Conservation (phyloP, 2,888 invertebrate species). For the Deilephila porcellus region DNA sequence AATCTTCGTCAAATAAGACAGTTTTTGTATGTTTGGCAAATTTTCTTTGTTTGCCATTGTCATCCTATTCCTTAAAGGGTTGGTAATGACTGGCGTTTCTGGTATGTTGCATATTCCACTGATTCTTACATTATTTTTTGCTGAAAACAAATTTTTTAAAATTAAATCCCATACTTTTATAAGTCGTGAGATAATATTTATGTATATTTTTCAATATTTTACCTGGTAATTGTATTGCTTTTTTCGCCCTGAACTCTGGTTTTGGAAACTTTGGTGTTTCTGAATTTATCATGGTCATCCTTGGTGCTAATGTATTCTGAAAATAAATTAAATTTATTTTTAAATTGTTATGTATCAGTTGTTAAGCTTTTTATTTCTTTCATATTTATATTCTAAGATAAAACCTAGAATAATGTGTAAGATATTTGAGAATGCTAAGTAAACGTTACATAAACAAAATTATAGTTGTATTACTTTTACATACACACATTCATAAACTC, state of each 20-base stretch:
- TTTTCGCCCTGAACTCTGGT: conserved; percentile 62
- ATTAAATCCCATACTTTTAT: no score
- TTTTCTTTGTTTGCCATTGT: conserved; percentile 69
- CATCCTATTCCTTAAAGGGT: conserved; percentile 50
- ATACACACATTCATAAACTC: no score
- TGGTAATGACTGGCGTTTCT: conserved; percentile 62
- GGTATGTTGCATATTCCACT: conserved; percentile 71
- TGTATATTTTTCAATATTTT: conserved; percentile 32
- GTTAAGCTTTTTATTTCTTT: no score
- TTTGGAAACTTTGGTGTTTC: conserved; percentile 66
- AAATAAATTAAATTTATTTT: conserved; percentile 36
- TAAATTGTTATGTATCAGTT: no score
- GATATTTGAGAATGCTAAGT: no score
- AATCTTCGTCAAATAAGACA: conserved; percentile 34
- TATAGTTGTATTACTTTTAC: no score
- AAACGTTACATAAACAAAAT: no score
- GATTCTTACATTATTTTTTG: conserved; percentile 59
- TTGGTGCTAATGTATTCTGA: conserved; percentile 52
- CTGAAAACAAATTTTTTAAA: conserved; percentile 43
- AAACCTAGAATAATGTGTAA: no score
- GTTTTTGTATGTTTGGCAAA: conserved; percentile 38
- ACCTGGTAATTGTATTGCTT: conserved; percentile 62
- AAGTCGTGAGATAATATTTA: no score
- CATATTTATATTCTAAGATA: no score
- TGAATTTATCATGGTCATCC: conserved; percentile 49